Conservation (phyloP, 2,113 vertebrate genomes). For the Boulengeromyrus knoepffleri region DNA sequence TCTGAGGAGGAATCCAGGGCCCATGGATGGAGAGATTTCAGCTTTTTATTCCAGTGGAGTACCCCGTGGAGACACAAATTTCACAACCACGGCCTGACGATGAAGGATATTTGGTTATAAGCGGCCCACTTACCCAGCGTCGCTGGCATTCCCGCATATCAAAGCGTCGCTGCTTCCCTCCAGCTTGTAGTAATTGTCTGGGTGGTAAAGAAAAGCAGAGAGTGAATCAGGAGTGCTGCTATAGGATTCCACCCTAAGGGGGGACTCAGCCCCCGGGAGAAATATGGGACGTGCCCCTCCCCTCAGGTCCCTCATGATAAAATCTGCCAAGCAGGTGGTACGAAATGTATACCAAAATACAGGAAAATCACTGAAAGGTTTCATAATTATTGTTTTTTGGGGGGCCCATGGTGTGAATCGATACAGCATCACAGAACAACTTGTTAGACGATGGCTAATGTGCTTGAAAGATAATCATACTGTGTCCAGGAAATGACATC, state of each 20-base stretch:
- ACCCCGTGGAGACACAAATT: not conserved
- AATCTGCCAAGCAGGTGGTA: not conserved
- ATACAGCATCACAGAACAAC: not conserved
- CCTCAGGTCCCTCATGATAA: not conserved
- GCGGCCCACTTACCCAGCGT: constrained; percentile 77
- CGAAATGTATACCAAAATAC: not conserved
- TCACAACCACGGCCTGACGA: not conserved
- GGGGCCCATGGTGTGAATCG: not conserved
- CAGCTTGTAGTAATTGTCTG: constrained; percentile 84
- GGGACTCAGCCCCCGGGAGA: not conserved
- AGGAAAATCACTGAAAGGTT: not conserved
- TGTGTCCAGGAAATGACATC: not conserved
- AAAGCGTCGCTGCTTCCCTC: constrained; percentile 82
- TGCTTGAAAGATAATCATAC: not conserved
- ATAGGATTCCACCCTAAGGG: not conserved
- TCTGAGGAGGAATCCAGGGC: not conserved
- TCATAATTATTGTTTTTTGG: not conserved
- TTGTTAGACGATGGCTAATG: not conserved
- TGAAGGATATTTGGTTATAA: not conserved
- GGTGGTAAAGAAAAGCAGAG: constrained; percentile 38
- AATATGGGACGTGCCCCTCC: not conserved
- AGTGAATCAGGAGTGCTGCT: not conserved
- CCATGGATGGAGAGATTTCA: not conserved
- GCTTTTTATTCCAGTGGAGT: not conserved
- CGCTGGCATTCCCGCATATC: constrained; percentile 83